These are phyloP conservation scores for Cerastoderma edule DNA, from an alignment of 2,888 invertebrate genomes.

Conservation along the genomic window DNA sequence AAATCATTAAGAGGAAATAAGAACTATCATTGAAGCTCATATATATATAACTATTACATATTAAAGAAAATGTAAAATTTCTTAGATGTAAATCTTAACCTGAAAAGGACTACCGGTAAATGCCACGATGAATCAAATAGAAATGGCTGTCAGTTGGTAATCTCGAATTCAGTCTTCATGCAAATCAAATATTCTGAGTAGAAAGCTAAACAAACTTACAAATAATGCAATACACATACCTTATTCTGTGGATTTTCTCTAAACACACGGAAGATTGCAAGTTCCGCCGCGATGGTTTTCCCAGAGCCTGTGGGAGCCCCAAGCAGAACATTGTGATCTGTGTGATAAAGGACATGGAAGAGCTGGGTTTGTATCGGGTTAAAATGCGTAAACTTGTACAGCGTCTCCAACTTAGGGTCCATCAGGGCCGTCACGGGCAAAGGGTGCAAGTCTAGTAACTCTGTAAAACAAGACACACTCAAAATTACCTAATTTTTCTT, in stretches of 20 bases:
- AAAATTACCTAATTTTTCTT: too few species aligned
- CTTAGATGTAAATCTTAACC: too few species aligned
- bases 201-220: not conserved
- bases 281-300: slow-evolving; percentile 98
- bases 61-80: too few species aligned
- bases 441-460: slow-evolving; percentile 95
- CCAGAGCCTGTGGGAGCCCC: slow-evolving; percentile 97
- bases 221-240: slow-evolving; percentile 67
- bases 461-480: too few species aligned
- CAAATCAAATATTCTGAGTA: too few species aligned
- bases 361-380: slow-evolving; percentile 99
- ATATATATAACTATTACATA: too few species aligned
- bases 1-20: too few species aligned
- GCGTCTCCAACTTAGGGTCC: slow-evolving; percentile 90
- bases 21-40: too few species aligned
- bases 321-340: slow-evolving; percentile 95
- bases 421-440: slow-evolving; percentile 93
- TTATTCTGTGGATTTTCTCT: slow-evolving; percentile 89
- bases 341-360: slow-evolving; percentile 97
- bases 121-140: too few species aligned
- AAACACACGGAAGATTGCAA: slow-evolving; percentile 97
- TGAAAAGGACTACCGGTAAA: too few species aligned
- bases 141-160: too few species aligned
- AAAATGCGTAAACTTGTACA: slow-evolving; percentile 97
- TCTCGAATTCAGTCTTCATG: too few species aligned